A percentile compares a stretch with the other conserved stretches of the same genome.
Evolutionary conservation across 2,113 vertebrate species (phyloP).

Genomic region (Orcinus orca): DNA sequence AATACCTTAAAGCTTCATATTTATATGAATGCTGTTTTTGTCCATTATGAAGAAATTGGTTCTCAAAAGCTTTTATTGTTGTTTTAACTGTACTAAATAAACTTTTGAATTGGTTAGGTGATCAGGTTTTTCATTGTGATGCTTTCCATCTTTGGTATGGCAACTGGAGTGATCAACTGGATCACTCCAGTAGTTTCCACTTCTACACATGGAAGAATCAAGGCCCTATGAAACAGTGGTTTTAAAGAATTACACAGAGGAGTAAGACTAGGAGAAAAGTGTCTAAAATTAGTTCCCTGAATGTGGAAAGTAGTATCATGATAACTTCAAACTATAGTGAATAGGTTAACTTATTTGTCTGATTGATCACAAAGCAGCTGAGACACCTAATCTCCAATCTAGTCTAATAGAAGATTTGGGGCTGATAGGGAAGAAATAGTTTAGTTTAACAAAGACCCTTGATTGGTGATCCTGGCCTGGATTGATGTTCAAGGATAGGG

Average conservation of each 20-base stretch:
- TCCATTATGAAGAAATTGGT: background rate
- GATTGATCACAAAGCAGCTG: background rate
- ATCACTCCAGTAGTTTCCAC: background rate
- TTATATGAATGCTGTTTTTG: background rate
- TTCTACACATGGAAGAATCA: background rate
- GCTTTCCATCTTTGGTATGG: background rate
- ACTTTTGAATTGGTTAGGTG: background rate
- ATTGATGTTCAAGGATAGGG: background rate
- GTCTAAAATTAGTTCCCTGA: background rate
- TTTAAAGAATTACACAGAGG: background rate
- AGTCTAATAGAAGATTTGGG: background rate
- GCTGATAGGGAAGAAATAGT: background rate
- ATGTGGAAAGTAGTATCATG: background rate
- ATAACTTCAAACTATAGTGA: background rate
- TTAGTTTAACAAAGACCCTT: background rate
- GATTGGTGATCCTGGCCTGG: background rate
- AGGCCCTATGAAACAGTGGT: background rate
- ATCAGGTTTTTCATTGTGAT: background rate
- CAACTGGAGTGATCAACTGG: background rate
- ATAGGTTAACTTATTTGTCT: background rate
- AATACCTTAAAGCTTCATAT: background rate
- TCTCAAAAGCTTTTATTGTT: background rate
- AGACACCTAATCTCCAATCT: background rate
- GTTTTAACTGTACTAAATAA: background rate
- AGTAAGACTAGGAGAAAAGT: background rate